A percentile compares a stretch with the other conserved stretches of the same genome.
Conservation (phyloP, 2,113 vertebrate genomes). For the Ceyx margarethae region DNA sequence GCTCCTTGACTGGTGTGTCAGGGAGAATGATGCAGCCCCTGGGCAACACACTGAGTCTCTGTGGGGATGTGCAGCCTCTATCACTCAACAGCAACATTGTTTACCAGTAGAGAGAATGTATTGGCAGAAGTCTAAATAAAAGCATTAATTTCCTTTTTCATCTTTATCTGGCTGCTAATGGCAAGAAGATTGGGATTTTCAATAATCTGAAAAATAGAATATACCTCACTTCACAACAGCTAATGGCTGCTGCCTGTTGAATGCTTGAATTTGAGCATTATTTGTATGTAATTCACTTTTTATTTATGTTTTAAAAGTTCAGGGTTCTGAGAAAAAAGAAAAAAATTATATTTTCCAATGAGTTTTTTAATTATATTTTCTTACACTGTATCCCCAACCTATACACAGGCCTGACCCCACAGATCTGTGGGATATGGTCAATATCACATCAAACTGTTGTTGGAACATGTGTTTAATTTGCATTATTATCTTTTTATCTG, state of each 20-base stretch:
- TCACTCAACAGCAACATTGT: constrained; percentile 18
- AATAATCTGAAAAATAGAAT: neutral
- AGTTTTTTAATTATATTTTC: neutral
- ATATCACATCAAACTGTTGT: neutral
- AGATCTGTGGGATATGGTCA: neutral
- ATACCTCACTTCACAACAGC: neutral
- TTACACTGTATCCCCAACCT: neutral
- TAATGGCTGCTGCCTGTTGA: neutral
- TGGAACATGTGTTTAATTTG: neutral
- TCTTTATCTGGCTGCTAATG: neutral
- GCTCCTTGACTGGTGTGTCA: constrained; percentile 19
- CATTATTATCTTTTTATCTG: neutral
- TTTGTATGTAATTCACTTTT: neutral
- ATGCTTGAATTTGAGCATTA: neutral
- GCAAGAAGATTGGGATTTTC: neutral
- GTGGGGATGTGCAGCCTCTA: neutral
- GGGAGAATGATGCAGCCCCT: constrained; percentile 6
- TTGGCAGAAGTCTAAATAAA: constrained; percentile 33
- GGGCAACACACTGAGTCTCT: neutral
- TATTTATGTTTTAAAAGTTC: neutral
- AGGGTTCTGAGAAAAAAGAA: neutral
- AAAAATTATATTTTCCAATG: neutral
- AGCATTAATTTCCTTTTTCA: neutral
- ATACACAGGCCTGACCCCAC: neutral
- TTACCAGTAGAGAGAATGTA: neutral